A percentile compares a stretch with the other conserved stretches of the same genome.
Conservation (phyloP, 2,797 vertebrate species). For the Erithacus rubecula region DNA sequence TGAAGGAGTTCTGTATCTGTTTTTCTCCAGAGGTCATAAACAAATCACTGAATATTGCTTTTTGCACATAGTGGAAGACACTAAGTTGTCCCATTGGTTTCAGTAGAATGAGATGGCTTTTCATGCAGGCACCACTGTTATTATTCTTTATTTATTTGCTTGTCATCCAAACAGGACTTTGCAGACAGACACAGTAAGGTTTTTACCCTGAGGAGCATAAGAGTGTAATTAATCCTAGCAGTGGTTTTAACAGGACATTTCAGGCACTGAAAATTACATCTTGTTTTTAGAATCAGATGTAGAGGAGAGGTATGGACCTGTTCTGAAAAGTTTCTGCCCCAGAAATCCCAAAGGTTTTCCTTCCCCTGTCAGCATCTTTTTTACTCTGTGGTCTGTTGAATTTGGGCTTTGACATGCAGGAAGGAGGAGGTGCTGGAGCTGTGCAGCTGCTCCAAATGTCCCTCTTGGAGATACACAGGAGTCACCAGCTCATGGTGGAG, state of each 20-base stretch:
- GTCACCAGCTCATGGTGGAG: not conserved
- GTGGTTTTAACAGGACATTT: not conserved
- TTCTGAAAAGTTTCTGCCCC: not conserved
- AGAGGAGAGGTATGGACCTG: not conserved
- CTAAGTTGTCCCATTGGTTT: not conserved
- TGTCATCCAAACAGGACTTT: slow-evolving; percentile 14
- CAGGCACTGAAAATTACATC: not conserved
- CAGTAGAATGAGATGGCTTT: not conserved
- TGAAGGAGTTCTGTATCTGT: not conserved
- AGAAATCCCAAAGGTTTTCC: not conserved
- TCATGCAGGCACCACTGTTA: not conserved
- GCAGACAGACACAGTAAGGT: not conserved
- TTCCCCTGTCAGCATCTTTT: not conserved
- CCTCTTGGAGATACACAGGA: not conserved
- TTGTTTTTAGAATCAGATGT: not conserved
- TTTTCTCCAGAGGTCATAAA: not conserved
- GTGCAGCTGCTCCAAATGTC: not conserved
- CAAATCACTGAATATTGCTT: not conserved
- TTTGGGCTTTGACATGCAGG: not conserved
- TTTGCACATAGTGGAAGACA: not conserved
- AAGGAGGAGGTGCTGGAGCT: not conserved
- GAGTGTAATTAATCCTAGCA: slow-evolving; percentile 10
- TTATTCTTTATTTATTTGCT: slow-evolving; percentile 38
- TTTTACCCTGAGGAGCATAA: not conserved
- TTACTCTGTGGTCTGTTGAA: not conserved